Base-by-base conservation (phyloP, 2,113 vertebrate species). In the Stegastes partitus region DNA sequence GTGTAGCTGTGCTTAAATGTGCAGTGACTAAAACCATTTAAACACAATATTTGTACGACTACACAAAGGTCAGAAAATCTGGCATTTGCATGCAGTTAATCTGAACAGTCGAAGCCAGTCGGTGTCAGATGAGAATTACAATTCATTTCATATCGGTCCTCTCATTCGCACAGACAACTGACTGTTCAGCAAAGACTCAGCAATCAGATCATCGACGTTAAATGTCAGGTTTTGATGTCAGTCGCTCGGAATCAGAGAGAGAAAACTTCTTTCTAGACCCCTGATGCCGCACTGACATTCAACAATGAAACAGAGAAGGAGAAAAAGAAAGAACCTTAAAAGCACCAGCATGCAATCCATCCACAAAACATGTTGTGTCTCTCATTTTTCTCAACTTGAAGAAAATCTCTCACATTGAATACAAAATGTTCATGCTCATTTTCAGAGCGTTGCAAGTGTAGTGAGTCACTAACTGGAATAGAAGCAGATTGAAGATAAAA, bases 141-240 rank as follows among this genome's bases (percentile, higher is more conserved):
- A 12, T 42, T 42, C 39, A 42, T 14, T 14, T 12, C 39, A 12
- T 42, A 10, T 42, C 11, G 10, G 18, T 25, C 16, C 26, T 8
- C 23, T 28, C 6, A 45, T 44, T 59, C 15, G 22, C 42, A 11
- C 3, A 1, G 16, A 42, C 39, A 49, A 22, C 18, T 12, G 25
- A 31, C 19, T 2, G 3, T 42, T 22, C 18, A 14, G 44, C 21
- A 68, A n/a, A 77, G 2, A 11, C 22, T 31, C 2, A 44, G 12
- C 2, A 18, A 56, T 50, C 62, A 72, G 19, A 42, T 42, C 39
- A 42, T 42, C 6, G 12, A 14, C 11, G 16, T 3, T 71, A 68
- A 83, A 31, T 34, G 22, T 65, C 65, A 6, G 53, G n/a, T 66
- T 31, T 55, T 65, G 22, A 45, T 39, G 22, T 44, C 22, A 3